Conservation (phyloP, 2,797 vertebrate species). For the Urocyon cinereoargenteus region DNA sequence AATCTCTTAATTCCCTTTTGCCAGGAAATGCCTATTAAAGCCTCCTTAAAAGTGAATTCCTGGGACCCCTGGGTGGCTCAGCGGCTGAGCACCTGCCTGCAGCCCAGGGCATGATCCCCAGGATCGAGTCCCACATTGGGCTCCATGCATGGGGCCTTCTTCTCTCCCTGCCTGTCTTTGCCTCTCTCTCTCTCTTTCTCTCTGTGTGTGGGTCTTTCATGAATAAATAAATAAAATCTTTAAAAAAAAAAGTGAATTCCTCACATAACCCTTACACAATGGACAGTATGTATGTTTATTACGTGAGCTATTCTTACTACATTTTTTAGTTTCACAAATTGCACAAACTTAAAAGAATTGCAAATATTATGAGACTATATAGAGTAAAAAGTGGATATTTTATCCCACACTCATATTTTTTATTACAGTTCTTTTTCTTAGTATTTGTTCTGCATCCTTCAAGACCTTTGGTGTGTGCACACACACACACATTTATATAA, state of each 20-base stretch:
- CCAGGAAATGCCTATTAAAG: conserved; percentile 1
- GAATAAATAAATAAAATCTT: no score
- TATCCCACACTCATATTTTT: not conserved
- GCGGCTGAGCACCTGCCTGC: no score
- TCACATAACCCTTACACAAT: not conserved
- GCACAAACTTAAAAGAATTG: not conserved
- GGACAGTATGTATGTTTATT: not conserved
- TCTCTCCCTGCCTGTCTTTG: no score
- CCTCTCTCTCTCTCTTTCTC: no score
- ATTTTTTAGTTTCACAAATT: conserved; percentile 44
- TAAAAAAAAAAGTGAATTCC: not conserved
- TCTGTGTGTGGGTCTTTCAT: no score
- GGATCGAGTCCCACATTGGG: no score
- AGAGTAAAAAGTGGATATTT: not conserved
- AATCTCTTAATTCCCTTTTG: not conserved
- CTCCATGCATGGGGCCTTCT: no score
- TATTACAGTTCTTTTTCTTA: not conserved
- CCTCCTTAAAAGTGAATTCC: not conserved
- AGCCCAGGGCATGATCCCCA: no score
- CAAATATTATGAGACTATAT: not conserved
- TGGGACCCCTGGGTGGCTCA: not conserved
- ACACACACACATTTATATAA: not conserved
- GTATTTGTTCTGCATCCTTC: not conserved
- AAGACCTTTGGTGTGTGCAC: not conserved
- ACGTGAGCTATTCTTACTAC: not conserved